Evolutionary conservation across 1,140 invertebrate species (phyloP), one percentile per base, ranked within the genome.

Genomic region (Drosophila pallidifrons): DNA sequence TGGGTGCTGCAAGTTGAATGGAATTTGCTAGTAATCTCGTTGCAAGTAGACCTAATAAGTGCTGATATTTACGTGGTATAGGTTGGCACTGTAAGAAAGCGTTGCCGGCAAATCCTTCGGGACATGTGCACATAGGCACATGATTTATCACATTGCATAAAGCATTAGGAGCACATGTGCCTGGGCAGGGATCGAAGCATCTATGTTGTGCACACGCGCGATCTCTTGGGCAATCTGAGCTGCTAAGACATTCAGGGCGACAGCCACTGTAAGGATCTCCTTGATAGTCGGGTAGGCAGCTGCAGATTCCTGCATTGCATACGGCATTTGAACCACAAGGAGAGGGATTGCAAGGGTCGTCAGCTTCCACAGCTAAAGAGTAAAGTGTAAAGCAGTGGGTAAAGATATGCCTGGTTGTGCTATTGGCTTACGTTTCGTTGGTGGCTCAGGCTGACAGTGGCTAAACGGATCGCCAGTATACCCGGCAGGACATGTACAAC

Each of bases 221-320:
- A 41, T 94, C 94, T 11, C 94, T 93, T 58, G 95, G 93, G 77
- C 97, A 97, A 77, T 98, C 97, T 15, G 95, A 94, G 88, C 97
- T 97, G 7, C 95, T 95, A 1, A 97, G 95, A 88, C 96, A 97
- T 94, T 97, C 96, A 2, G 96, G 96, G 79, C 96, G 94, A 88
- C 96, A 97, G 7, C 96, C 96, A 8, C 94, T 95, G 80, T 97
- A 97, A 15, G 96, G 96, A 92, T 97, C 96, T 25, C 96, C 96
- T 73, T 96, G 96, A 87, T 97, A 97, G 85, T 96, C 96, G 0
- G 95, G 94, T 60, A 96, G 91, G 81, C 96, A 97, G 1, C 94
- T 94, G 85, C 96, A 97, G 8, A 95, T 95, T 28, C 96, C 96
- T 92, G 96, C 96, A 88, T 95, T 96, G 86, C 91, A 92, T 13